Evolutionary conservation across 2,888 invertebrate species (phyloP).

Genomic region (Eupithecia subfuscata): DNA sequence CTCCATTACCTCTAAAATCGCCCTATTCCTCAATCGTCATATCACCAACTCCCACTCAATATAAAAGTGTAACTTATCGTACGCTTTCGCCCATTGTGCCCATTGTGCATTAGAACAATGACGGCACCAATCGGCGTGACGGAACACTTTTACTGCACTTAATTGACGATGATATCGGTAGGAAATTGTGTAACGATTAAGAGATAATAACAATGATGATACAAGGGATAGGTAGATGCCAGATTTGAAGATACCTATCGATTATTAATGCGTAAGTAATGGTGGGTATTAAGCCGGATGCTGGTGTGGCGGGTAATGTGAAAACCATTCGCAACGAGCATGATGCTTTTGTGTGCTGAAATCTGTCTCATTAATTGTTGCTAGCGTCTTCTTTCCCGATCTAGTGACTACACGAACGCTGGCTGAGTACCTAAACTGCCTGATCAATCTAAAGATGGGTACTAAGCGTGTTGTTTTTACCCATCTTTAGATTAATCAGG

Average conservation of each 20-base stretch:
- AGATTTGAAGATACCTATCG: not conserved
- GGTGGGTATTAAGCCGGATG: too few relatives aligned
- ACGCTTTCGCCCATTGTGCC: conserved; percentile 44
- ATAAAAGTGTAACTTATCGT: conserved; percentile 29
- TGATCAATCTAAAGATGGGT: too few relatives aligned
- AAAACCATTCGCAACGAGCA: too few relatives aligned
- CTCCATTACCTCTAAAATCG: not conserved
- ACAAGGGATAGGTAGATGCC: not conserved
- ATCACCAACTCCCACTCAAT: conserved; percentile 8
- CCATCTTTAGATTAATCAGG: too few relatives aligned
- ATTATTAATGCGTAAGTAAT: too few relatives aligned
- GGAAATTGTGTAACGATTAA: conserved; percentile 25
- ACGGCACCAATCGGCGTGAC: conserved; percentile 43
- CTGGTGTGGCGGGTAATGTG: too few relatives aligned
- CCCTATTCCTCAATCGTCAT: not conserved
- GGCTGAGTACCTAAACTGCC: too few relatives aligned
- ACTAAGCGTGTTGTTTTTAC: too few relatives aligned
- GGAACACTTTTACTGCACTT: conserved; percentile 44
- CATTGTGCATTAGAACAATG: conserved; percentile 44
- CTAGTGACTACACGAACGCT: too few relatives aligned
- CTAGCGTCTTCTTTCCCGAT: too few relatives aligned
- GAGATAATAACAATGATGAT: not conserved
- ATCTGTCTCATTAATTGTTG: too few relatives aligned
- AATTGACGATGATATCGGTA: conserved; percentile 41
- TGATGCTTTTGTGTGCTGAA: too few relatives aligned